These are phyloP conservation scores for Campaea margaritaria DNA, from an alignment of 2,888 invertebrate species.

Conservation along the genomic window DNA sequence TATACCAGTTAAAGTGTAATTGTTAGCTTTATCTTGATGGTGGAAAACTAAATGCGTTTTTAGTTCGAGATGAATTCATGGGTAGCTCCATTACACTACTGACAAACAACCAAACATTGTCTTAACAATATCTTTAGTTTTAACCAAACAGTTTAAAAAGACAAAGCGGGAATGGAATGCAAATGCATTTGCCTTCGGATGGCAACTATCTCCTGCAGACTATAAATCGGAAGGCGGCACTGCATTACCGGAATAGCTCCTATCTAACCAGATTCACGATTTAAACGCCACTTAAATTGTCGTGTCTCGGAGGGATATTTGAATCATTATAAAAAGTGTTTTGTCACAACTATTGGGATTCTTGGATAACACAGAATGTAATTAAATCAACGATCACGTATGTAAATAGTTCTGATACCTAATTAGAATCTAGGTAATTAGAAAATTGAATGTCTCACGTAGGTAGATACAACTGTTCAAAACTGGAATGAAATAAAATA, in stretches of 20 bases:
- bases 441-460: too few relatives aligned
- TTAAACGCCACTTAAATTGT: constrained; percentile 72
- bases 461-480: too few relatives aligned
- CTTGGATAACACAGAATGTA: too few relatives aligned
- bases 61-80: too few relatives aligned
- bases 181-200: constrained; percentile 56
- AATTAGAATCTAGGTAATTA: too few relatives aligned
- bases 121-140: neutral
- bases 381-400: too few relatives aligned
- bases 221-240: constrained; percentile 69
- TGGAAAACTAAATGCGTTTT: too few relatives aligned
- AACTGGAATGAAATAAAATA: too few relatives aligned
- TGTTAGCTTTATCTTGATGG: too few relatives aligned
- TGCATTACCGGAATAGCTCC: constrained; percentile 71
- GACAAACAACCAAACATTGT: constrained; percentile 3
- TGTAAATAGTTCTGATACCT: too few relatives aligned
- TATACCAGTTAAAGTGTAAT: too few relatives aligned
- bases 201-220: constrained; percentile 55
- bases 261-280: constrained; percentile 77
- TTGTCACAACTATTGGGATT: too few relatives aligned
- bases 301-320: constrained; percentile 46
- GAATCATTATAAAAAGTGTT: constrained; percentile 1
- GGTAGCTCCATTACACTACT: neutral
- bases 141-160: constrained; percentile 27
- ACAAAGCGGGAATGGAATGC: constrained; percentile 40